Conservation (phyloP, 2,797 vertebrate species). For the Pseudotriccus pelzelni region DNA sequence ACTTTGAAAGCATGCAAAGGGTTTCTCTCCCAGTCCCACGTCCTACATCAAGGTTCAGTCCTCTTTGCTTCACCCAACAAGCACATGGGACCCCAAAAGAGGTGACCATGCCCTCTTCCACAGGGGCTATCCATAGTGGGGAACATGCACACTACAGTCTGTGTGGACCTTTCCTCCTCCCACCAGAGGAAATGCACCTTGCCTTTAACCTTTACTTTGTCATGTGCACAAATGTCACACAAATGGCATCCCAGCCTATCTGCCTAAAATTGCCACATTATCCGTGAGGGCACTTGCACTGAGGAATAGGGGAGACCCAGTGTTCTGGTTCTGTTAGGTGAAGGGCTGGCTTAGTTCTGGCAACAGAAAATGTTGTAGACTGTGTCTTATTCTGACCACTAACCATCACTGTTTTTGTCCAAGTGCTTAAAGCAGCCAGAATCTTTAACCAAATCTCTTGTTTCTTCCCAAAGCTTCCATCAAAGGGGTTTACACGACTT, state of each 20-base stretch:
- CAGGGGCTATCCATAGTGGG: background rate
- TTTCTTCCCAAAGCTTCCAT: constrained; percentile 16
- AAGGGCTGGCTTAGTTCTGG: background rate
- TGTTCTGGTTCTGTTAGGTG: background rate
- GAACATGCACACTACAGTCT: fast-evolving
- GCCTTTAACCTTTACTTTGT: background rate
- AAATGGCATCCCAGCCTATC: background rate
- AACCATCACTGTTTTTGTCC: background rate
- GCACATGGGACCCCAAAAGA: background rate
- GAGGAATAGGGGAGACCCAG: background rate
- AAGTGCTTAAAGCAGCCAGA: background rate
- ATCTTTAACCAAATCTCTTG: background rate
- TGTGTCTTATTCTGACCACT: background rate
- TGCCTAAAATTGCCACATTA: background rate
- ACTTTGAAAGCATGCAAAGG: background rate
- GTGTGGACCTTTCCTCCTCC: fast-evolving
- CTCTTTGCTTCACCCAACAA: background rate
- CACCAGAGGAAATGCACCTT: fast-evolving
- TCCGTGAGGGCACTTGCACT: background rate
- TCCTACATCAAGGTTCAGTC: background rate
- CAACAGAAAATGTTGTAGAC: background rate
- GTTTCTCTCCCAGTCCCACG: background rate
- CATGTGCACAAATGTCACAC: background rate
- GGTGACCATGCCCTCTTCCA: background rate
- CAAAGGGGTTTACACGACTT: background rate